Conservation (phyloP, 2,797 vertebrate species). For the Onychomys arenicola region DNA sequence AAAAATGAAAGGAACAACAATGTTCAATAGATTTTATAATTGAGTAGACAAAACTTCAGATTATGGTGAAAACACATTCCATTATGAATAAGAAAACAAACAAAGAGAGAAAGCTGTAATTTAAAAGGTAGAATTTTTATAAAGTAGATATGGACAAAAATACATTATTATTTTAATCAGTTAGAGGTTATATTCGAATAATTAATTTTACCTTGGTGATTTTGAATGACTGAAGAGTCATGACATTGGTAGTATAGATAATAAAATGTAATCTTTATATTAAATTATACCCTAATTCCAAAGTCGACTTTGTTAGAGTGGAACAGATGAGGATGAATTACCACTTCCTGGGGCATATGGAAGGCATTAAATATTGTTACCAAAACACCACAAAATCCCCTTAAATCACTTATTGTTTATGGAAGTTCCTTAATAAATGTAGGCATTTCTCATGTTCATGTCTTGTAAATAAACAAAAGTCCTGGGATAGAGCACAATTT, state of each 20-base stretch:
- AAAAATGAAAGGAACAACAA: neutral
- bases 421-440: neutral
- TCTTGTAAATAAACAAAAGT: neutral
- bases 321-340: neutral
- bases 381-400: neutral
- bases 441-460: neutral
- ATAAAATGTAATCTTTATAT: neutral
- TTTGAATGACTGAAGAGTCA: neutral
- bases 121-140: neutral
- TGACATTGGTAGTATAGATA: neutral
- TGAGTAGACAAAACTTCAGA: constrained; percentile 2
- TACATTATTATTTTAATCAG: neutral
- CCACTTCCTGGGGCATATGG: neutral
- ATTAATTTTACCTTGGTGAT: neutral
- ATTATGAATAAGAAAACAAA: neutral
- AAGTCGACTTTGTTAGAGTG: neutral
- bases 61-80: neutral
- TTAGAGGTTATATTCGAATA: neutral
- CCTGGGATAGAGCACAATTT: neutral
- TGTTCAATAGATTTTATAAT: neutral
- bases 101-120: constrained; percentile 6
- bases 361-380: neutral
- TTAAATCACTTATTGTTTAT: neutral
- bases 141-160: neutral
- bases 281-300: neutral